These are phyloP conservation scores for Pinna nobilis DNA, from an alignment of 1,140 invertebrate species.

Conservation along the genomic window DNA sequence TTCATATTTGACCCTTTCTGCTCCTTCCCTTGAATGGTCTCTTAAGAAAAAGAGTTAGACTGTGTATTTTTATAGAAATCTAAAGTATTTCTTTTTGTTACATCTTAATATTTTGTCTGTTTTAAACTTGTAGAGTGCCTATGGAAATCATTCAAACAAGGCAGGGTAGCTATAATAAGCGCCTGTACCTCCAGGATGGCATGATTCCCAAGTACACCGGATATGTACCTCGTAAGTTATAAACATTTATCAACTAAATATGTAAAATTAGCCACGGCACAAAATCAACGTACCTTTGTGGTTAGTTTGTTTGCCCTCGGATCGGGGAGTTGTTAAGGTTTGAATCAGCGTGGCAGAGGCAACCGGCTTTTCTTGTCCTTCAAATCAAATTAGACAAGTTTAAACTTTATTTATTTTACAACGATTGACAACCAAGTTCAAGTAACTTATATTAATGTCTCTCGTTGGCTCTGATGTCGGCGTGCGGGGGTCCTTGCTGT, in stretches of 20 bases:
- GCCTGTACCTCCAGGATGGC: conserved; percentile 67
- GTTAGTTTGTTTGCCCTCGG: not conserved
- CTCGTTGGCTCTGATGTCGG: too few relatives aligned
- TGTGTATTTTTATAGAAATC: not conserved
- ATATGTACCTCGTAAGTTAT: conserved; percentile 71
- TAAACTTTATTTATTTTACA: too few relatives aligned
- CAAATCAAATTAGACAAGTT: too few relatives aligned
- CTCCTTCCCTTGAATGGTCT: too few relatives aligned
- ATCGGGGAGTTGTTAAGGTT: not conserved
- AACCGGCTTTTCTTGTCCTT: too few relatives aligned
- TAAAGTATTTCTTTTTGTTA: not conserved
- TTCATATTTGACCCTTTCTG: too few relatives aligned
- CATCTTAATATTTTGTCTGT: not conserved
- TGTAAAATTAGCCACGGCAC: not conserved
- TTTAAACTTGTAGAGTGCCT: conserved; percentile 29
- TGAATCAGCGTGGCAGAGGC: too few relatives aligned
- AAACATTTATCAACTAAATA: too few relatives aligned
- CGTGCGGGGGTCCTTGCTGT: too few relatives aligned
- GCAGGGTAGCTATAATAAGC: conserved; percentile 23
- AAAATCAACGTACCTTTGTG: not conserved
- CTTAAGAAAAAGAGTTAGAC: not conserved
- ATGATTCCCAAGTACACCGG: conserved; percentile 76
- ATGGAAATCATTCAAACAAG: conserved; percentile 8
- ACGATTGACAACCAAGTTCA: too few relatives aligned
- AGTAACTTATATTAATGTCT: too few relatives aligned